phyloP scores from a whole-genome alignment of 2,797 vertebrate genomes.

The Ambastaia sidthimunki region DNA sequence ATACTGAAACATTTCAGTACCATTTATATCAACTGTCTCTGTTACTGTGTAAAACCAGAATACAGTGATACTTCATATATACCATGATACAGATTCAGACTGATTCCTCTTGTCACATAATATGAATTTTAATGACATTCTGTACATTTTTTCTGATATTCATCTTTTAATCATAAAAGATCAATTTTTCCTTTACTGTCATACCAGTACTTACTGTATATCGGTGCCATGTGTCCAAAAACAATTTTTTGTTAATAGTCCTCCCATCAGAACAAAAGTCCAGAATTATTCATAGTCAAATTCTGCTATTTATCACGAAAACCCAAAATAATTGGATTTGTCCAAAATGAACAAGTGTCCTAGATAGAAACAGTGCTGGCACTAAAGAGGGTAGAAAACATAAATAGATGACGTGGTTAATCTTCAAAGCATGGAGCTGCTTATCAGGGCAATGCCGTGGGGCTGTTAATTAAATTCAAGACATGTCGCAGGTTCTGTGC shows the following conservation, averaged over 20 bases:
- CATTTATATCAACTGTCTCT: too few species aligned
- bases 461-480: conserved; percentile 48
- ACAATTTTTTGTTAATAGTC: not conserved
- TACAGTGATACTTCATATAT: too few species aligned
- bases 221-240: too few species aligned
- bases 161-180: too few species aligned
- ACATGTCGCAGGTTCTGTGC: conserved; percentile 5
- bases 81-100: too few species aligned
- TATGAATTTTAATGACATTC: too few species aligned
- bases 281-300: not conserved
- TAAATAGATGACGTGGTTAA: conserved; percentile 7
- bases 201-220: too few species aligned
- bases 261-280: not conserved
- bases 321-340: not conserved
- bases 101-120: too few species aligned
- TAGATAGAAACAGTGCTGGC: not conserved
- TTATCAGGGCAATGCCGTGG: conserved; percentile 26
- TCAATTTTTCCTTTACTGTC: too few species aligned
- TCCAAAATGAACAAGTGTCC: not conserved
- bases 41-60: too few species aligned
- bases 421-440: conserved; percentile 15
- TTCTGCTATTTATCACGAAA: not conserved
- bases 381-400: conserved; percentile 3
- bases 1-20: too few species aligned
- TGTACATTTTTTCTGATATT: too few species aligned